These are phyloP conservation scores for Carettochelys insculpta DNA, from an alignment of 2,113 vertebrate genomes.

Conservation along the genomic window DNA sequence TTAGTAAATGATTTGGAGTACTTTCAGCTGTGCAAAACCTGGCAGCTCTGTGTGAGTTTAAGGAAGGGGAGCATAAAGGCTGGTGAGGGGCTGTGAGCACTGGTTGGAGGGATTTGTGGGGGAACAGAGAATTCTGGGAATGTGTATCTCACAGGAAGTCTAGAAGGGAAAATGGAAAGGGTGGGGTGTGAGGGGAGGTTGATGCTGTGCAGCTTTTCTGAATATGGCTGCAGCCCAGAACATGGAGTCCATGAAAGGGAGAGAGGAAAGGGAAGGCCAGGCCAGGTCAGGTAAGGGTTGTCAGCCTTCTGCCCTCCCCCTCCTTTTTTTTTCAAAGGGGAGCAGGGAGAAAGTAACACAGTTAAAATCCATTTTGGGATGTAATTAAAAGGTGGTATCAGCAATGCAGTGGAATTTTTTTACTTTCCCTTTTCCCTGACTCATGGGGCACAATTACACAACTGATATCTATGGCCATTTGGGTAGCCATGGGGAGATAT, in stretches of 20 bases:
- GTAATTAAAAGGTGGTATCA: background rate
- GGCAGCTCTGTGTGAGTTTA: background rate
- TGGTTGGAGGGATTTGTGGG: fast-evolving
- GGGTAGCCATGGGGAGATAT: background rate
- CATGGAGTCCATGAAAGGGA: background rate
- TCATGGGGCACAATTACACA: no score
- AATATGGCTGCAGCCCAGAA: background rate
- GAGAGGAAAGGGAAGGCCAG: background rate
- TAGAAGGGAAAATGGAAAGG: background rate
- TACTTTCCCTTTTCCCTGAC: no score
- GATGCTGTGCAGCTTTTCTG: background rate
- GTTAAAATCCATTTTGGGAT: background rate
- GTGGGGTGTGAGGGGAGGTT: background rate
- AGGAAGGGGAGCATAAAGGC: background rate
- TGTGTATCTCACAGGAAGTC: fast-evolving
- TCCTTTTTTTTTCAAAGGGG: background rate
- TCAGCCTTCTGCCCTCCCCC: background rate
- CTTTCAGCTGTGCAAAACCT: background rate
- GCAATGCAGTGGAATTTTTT: background rate
- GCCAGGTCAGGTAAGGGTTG: background rate
- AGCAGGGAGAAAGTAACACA: background rate
- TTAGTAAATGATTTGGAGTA: background rate
- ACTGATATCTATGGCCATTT: background rate
- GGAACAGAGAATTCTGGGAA: background rate
- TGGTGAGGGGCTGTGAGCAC: no score